Percentiles rank a stretch among this genome's conserved stretches.
Evolutionary conservation across 1,140 invertebrate genomes (phyloP).

Genomic region (Popillia japonica): DNA sequence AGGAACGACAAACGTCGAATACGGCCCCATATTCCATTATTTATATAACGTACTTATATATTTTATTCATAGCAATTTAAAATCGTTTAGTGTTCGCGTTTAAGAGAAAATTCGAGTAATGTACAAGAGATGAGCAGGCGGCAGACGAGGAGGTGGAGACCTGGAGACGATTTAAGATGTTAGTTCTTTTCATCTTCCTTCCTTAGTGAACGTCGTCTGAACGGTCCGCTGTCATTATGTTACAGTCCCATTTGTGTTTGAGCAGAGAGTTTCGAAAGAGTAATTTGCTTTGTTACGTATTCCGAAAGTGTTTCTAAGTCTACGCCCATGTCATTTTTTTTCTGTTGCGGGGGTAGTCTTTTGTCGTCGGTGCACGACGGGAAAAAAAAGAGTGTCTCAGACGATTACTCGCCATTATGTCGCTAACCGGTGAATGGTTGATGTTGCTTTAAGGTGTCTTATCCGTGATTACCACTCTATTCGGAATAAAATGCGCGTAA

Average conservation of each 20-base stretch:
- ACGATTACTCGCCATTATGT: conserved; percentile 16
- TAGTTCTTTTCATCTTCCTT: conserved; percentile 41
- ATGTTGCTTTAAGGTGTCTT: conserved; percentile 16
- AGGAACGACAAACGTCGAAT: conserved; percentile 32
- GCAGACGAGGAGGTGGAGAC: neutral
- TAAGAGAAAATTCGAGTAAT: conserved; percentile 41
- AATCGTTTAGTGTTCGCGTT: conserved; percentile 44
- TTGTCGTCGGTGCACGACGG: neutral
- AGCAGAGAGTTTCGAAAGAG: conserved; percentile 41
- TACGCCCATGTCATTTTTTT: conserved; percentile 37
- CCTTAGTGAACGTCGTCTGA: neutral
- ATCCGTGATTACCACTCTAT: conserved; percentile 3
- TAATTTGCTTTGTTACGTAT: conserved; percentile 48
- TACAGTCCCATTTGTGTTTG: conserved; percentile 40
- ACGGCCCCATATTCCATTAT: conserved; percentile 30
- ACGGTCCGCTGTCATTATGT: conserved; percentile 40
- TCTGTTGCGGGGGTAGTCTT: conserved; percentile 21
- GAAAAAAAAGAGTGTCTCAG: conserved; percentile 5
- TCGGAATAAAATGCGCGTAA: neutral
- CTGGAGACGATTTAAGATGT: conserved; percentile 36
- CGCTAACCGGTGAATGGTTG: neutral
- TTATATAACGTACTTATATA: conserved; percentile 36
- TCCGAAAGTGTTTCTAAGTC: conserved; percentile 47
- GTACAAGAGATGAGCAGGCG: conserved; percentile 24
- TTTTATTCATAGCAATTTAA: conserved; percentile 42